Conservation (phyloP, 1,140 invertebrate species). For the Maconellicoccus hirsutus region DNA sequence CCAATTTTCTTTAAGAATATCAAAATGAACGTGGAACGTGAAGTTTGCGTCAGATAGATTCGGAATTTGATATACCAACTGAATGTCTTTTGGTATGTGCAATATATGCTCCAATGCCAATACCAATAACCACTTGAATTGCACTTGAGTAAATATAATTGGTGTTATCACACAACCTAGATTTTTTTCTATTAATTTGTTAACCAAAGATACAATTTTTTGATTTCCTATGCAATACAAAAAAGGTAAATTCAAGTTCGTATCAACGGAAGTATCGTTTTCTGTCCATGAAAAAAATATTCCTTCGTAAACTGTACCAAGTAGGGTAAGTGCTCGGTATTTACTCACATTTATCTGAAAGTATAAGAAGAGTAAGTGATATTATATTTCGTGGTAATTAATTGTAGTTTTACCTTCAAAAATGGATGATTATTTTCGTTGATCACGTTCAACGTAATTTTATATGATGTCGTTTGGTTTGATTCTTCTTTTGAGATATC, state of each 20-base stretch:
- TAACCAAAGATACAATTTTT: background rate
- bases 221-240: background rate
- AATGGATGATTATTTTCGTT: background rate
- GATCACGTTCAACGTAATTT: background rate
- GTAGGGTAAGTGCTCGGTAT: background rate
- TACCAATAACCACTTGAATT: background rate
- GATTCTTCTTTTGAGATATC: background rate
- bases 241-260: background rate
- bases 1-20: background rate
- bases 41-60: background rate
- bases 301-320: background rate
- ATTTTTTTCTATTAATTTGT: background rate
- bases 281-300: background rate
- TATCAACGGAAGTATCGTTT: background rate
- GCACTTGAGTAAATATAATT: background rate
- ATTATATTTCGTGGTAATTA: background rate
- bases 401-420: background rate
- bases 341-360: background rate
- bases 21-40: background rate
- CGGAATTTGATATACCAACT: background rate
- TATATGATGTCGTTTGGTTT: background rate
- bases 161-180: background rate
- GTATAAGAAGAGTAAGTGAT: background rate
- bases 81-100: background rate
- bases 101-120: background rate